Conservation (phyloP, 2,113 vertebrate genomes). For the Siniperca knerii region DNA sequence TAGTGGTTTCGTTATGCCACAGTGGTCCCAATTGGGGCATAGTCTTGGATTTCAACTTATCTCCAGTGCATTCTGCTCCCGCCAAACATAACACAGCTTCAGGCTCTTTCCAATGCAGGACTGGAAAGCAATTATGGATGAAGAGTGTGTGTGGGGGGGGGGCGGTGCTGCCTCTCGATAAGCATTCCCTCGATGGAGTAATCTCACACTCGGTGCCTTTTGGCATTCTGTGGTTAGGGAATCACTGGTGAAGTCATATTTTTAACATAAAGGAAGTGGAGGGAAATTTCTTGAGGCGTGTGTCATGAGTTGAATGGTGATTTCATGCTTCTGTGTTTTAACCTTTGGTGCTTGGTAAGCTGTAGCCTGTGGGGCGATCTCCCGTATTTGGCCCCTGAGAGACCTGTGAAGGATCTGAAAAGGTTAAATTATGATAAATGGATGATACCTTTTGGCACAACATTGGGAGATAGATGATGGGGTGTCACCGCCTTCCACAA, state of each 20-base stretch:
- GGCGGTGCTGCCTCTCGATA: conserved; percentile 57
- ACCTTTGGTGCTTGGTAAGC: conserved; percentile 52
- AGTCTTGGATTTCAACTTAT: conserved; percentile 74
- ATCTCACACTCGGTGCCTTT: conserved; percentile 65
- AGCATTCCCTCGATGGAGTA: conserved; percentile 63
- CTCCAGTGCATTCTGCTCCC: conserved; percentile 66
- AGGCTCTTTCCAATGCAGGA: conserved; percentile 59
- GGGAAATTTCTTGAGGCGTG: conserved; percentile 31
- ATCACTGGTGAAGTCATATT: conserved; percentile 55
- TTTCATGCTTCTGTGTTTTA: conserved; percentile 64
- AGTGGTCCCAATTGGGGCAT: conserved; percentile 55
- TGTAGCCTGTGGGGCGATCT: conserved; percentile 1
- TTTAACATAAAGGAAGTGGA: conserved; percentile 51
- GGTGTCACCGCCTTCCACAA: neutral
- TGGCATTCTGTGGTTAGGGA: conserved; percentile 60
- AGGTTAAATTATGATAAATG: conserved; percentile 76
- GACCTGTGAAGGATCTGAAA: conserved; percentile 60
- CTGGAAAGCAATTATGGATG: conserved; percentile 80
- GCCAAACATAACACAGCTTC: conserved; percentile 74
- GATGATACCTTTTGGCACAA: conserved; percentile 60
- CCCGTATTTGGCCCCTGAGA: conserved; percentile 32
- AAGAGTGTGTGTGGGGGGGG: conserved; percentile 39
- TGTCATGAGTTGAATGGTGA: conserved; percentile 52
- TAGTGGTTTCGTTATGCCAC: conserved; percentile 53
- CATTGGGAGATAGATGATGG: conserved; percentile 55